Evolutionary conservation across 2,113 vertebrate genomes (phyloP).

Genomic region (Thalassarche chlororhynchos): DNA sequence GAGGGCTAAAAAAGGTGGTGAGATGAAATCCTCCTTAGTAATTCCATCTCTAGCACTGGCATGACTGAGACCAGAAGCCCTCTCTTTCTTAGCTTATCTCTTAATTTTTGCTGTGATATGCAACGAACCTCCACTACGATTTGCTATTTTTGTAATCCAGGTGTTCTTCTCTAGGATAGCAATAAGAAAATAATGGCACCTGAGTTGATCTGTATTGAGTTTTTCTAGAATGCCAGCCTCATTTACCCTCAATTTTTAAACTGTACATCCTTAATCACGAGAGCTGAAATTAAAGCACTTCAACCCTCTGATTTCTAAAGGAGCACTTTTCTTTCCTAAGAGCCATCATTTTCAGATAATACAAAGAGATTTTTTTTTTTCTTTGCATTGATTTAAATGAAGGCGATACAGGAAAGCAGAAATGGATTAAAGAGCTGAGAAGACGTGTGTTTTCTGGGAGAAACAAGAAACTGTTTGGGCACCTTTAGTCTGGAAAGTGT

Average conservation of each 20-base stretch:
- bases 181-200: neutral
- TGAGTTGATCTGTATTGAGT: neutral
- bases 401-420: neutral
- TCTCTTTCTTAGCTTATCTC: neutral
- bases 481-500: constrained; percentile 20
- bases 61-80: neutral
- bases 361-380: neutral
- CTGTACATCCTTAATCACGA: neutral
- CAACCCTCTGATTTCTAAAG: neutral
- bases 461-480: neutral
- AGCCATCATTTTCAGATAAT: neutral
- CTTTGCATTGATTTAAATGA: neutral
- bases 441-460: neutral
- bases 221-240: neutral
- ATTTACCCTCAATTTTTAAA: neutral
- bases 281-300: neutral
- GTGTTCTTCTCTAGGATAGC: neutral
- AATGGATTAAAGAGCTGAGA: neutral
- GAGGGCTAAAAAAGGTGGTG: neutral
- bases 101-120: neutral
- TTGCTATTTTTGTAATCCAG: neutral
- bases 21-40: neutral
- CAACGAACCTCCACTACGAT: neutral
- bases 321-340: neutral
- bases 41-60: neutral